phyloP scores from a whole-genome alignment of 1,140 invertebrate genomes.

The Tetragnatha versicolor region DNA sequence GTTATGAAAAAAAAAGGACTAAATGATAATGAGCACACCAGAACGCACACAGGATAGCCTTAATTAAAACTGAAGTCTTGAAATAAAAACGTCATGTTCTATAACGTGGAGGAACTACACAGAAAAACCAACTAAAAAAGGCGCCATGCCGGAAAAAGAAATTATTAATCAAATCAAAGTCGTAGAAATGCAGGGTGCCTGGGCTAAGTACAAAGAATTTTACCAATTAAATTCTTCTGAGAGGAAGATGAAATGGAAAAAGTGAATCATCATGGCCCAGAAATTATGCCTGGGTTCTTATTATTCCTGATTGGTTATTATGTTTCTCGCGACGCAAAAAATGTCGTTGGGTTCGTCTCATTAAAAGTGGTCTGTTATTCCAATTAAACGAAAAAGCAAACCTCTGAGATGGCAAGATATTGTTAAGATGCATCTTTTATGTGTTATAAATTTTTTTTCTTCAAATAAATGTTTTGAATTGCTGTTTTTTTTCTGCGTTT shows the following conservation, averaged over 20 bases:
- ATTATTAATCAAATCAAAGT: slow-evolving; percentile 22
- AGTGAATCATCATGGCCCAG: slow-evolving; percentile 3
- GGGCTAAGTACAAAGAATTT: slow-evolving; percentile 20
- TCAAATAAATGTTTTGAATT: no score
- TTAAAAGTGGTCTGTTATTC: slow-evolving; percentile 11
- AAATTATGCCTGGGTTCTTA: neutral
- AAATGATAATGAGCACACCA: slow-evolving; percentile 11
- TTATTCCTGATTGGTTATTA: neutral
- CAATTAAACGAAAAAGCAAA: slow-evolving; percentile 8
- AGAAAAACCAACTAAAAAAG: no score
- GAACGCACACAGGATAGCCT: neutral
- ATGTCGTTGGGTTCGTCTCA: neutral
- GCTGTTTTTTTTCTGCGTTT: no score
- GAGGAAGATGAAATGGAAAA: slow-evolving; percentile 1
- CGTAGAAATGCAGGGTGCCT: slow-evolving; percentile 1
- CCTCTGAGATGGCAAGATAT: no score
- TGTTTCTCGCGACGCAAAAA: neutral
- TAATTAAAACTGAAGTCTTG: slow-evolving; percentile 18
- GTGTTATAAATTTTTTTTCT: no score
- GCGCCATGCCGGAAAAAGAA: no score
- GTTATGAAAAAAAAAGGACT: neutral
- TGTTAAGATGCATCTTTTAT: no score
- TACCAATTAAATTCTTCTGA: slow-evolving; percentile 7
- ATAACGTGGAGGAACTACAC: no score
- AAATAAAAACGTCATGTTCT: neutral